Base-by-base conservation (phyloP, 2,797 vertebrate genomes). In the Ceyx erithaca region DNA sequence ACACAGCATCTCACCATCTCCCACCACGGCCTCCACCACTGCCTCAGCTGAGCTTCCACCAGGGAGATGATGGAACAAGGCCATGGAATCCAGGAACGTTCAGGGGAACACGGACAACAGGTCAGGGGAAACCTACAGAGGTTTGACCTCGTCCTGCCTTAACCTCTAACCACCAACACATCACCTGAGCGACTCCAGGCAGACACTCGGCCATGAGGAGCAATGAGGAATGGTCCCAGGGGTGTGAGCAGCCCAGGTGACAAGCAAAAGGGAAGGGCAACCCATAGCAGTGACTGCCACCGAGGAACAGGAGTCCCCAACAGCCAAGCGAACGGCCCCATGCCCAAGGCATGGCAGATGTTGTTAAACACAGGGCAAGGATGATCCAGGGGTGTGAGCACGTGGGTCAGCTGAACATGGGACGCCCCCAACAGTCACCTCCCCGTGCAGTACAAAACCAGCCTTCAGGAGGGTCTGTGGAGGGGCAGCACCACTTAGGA, bases 241-340 rank as follows among this genome's bases (percentile, higher is more conserved):
- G 15, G 48, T 23, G 30, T 8, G 14, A 40, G 66, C 40, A 45
- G 61, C 20, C 3, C 17, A 10, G n/a, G 35, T 7, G 15, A 33
- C 0, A 6, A 61, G 35, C 21, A 17, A 46, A 9, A 18, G 12
- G 61, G 43, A 26, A 16, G 30, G 19, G 13, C 7, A 61, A 9
- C 17, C 3, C 3, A 2, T 9, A 19, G 26, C 14, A 61, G 19
- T 3, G 43, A 20, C 1, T 11, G 25, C 5, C 75, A 26, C 12
- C 1, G 1, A 26, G 63, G 18, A 68, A 10, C 30, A 55, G 35
- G 4, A 46, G 51, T 9, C 23, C 59, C 43, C 21, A 7, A 57
- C n/a, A 13, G 57, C 16, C 37, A 72, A 17, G 0, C 4, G 1
- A 10, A 33, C 45, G 35, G 37, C 37, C 1, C 0, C 2, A 28